Evolutionary conservation across 2,888 invertebrate genomes (phyloP).

Genomic region (Drosophila emarginata): DNA sequence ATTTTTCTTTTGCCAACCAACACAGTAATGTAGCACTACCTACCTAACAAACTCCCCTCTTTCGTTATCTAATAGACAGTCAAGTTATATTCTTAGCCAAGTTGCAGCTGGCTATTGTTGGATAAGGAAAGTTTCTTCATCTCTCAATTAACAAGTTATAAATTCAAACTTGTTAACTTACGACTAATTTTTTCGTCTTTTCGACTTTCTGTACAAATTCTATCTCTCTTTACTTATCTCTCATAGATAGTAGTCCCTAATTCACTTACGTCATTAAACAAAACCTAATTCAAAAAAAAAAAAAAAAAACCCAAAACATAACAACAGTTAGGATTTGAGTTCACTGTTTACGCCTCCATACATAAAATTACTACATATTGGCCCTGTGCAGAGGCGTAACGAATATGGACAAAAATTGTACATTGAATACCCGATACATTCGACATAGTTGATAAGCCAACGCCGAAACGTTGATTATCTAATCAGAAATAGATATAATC

Average conservation of each 20-base stretch:
- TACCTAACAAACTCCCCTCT: background rate
- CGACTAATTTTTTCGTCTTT: conserved; percentile 30
- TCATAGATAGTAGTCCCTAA: background rate
- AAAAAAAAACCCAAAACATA: conserved; percentile 12
- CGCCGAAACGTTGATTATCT: conserved; percentile 45
- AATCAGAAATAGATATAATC: conserved; percentile 43
- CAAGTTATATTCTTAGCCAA: conserved; percentile 25
- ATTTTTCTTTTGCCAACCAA: background rate
- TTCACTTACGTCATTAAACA: conserved; percentile 58
- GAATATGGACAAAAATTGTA: conserved; percentile 42
- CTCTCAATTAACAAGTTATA: conserved; percentile 31
- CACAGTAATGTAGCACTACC: background rate
- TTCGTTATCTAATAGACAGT: background rate
- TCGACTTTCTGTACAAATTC: background rate
- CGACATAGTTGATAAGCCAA: conserved; percentile 41
- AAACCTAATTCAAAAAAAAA: conserved; percentile 7
- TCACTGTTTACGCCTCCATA: conserved; percentile 37
- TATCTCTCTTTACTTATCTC: background rate
- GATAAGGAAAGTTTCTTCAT: conserved; percentile 1
- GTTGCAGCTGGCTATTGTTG: conserved; percentile 17
- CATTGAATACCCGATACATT: conserved; percentile 26
- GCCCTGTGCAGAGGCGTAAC: conserved; percentile 49
- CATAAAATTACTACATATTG: background rate
- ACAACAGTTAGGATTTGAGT: conserved; percentile 28
- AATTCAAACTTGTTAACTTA: conserved; percentile 36